Evolutionary conservation across 2,888 invertebrate species (phyloP), one percentile per base, ranked within the genome.

Genomic region (Cataglyphis rosenhaueri): DNA sequence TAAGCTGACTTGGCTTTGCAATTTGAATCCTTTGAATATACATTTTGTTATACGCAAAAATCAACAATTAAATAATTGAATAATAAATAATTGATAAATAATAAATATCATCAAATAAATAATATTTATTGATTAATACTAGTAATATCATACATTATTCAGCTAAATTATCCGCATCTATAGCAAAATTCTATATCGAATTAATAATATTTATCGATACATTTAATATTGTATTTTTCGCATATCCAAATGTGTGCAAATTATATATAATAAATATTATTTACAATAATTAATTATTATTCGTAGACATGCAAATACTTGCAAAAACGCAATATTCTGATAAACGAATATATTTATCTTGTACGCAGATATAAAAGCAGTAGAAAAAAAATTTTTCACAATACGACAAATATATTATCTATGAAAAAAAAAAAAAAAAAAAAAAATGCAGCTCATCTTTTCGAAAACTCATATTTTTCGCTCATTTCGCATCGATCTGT

Each of bases 341-440:
- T 8, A 8, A n/a, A 52, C 18, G 1, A 18, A 66, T 21, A 35
- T 55, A 15, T 9, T 32, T 52, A 25, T 65, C 32, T 71, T 35
- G 9, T 10, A 3, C 38, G 10, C 2, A 29, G 1, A 44, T 2
- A 59, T 29, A n/a, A 57, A 29, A 57, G 1, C 5, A 25, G 38
- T 15, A 18, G 5, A 48, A 48, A 48, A 48, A n/a, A 2, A 3
- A 32, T 3, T 48, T 73, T 41, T 74, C 32, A 6, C n/a, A 52
- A 48, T 48, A 48, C 59, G 18, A 25, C 66, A 65, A 76, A 70
- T 48, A n/a, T 35, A n/a, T 78, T 59, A 48, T 55, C 38, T 25
- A 35, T 8, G 10, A 12, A 12, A 21, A 25, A 44, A 25, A 25
- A 61, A 70, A 8, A 12, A 15, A 18, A 32, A 21, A 21, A 61